Evolutionary conservation across 2,888 invertebrate species (phyloP).

Genomic region (Cacoxenus indagator): DNA sequence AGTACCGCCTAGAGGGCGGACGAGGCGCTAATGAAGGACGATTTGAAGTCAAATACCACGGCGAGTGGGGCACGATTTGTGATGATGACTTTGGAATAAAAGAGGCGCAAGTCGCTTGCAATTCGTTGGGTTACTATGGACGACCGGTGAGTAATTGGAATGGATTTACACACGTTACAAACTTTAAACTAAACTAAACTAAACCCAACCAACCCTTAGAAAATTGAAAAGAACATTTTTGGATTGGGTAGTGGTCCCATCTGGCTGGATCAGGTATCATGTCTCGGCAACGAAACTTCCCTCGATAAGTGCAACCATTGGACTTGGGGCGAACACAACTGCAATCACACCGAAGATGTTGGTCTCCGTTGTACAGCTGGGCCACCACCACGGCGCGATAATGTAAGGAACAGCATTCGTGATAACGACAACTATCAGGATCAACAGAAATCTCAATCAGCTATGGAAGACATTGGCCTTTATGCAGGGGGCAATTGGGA

Average conservation of each 20-base stretch:
- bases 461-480: constrained; percentile 59
- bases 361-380: constrained; percentile 72
- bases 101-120: constrained; percentile 78
- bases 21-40: constrained; percentile 75
- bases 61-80: constrained; percentile 84
- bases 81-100: constrained; percentile 80
- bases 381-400: constrained; percentile 41
- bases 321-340: constrained; percentile 80
- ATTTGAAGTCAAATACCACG: constrained; percentile 78
- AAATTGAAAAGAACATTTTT: constrained; percentile 63
- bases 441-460: constrained; percentile 34
- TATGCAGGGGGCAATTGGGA: constrained; percentile 56
- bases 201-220: constrained; percentile 42
- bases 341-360: constrained; percentile 81
- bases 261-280: constrained; percentile 80
- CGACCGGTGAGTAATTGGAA: constrained; percentile 65
- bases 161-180: too few relatives aligned
- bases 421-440: not conserved
- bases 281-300: constrained; percentile 77
- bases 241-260: constrained; percentile 75
- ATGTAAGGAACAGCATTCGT: constrained; percentile 18
- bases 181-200: not conserved
- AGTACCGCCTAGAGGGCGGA: constrained; percentile 76
- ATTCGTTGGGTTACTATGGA: constrained; percentile 74
- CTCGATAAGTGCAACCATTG: constrained; percentile 77